Conservation (phyloP, 1,140 invertebrate species). For the Drosophila nebulosa region DNA sequence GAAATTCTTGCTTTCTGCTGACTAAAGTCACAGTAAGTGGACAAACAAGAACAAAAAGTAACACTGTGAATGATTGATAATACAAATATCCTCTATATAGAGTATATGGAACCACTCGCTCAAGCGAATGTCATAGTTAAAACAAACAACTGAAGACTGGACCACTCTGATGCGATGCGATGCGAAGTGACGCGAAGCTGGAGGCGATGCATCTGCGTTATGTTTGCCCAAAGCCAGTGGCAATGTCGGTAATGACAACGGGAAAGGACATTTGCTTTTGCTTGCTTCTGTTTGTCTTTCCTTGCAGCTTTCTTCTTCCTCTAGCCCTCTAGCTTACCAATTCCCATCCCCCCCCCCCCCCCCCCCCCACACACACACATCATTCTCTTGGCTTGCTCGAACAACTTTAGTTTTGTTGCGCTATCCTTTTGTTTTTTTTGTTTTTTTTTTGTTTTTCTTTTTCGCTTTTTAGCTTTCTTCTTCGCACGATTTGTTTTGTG, state of each 20-base stretch:
- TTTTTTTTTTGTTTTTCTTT: constrained; percentile 12
- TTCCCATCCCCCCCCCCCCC: not conserved
- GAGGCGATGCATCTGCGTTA: not conserved
- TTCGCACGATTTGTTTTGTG: constrained; percentile 60
- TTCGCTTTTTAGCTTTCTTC: constrained; percentile 32
- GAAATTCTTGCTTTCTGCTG: too few relatives aligned
- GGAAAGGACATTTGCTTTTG: not conserved
- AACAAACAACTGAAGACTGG: constrained; percentile 7
- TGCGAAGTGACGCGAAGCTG: not conserved
- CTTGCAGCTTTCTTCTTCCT: not conserved
- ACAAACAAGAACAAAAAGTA: not conserved
- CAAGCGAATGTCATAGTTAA: constrained; percentile 28
- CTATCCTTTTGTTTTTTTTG: constrained; percentile 10
- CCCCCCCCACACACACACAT: not conserved
- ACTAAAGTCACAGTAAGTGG: not conserved
- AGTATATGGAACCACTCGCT: not conserved
- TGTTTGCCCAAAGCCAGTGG: not conserved
- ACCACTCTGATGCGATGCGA: not conserved
- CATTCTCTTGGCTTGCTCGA: not conserved
- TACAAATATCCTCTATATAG: not conserved
- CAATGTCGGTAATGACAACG: not conserved
- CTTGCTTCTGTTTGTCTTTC: not conserved
- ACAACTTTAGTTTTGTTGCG: not conserved
- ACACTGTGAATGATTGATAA: not conserved
- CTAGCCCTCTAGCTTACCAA: not conserved